Conservation (phyloP, 2,797 vertebrate species). For the Acrocephalus scirpaceus region DNA sequence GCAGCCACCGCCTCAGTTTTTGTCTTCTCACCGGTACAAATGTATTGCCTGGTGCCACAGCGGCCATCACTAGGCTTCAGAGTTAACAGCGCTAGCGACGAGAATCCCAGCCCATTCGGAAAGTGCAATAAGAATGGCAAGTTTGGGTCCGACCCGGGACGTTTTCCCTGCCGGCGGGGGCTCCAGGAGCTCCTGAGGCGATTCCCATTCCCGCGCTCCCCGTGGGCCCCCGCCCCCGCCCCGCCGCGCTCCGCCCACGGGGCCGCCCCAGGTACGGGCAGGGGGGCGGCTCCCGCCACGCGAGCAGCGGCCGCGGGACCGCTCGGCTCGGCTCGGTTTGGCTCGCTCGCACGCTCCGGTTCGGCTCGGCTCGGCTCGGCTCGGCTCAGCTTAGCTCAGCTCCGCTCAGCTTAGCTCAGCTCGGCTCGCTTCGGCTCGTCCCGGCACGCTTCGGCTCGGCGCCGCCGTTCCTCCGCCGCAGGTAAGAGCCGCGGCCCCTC, state of each 20-base stretch:
- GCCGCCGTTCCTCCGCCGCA: background rate
- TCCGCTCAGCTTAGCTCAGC: background rate
- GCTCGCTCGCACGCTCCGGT: too few relatives aligned
- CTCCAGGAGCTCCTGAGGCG: background rate
- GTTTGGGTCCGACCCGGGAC: rapidly evolving
- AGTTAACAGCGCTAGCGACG: background rate
- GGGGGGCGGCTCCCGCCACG: conserved; percentile 35
- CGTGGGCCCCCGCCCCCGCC: background rate
- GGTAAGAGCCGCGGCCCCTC: background rate
- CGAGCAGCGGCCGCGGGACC: background rate
- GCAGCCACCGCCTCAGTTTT: background rate
- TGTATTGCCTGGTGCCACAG: background rate
- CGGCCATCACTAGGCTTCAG: background rate
- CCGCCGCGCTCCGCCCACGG: conserved; percentile 10
- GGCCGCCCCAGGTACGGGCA: conserved; percentile 29
- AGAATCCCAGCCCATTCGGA: background rate
- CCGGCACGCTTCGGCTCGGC: background rate
- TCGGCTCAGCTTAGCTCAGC: background rate
- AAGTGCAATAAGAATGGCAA: rapidly evolving
- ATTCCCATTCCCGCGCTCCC: background rate
- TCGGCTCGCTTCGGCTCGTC: background rate
- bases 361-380: background rate
- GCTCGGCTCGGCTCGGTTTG: background rate
- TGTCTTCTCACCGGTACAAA: too few relatives aligned
- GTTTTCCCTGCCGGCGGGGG: rapidly evolving